These are phyloP conservation scores for Tenthredo amoena DNA, from an alignment of 2,888 invertebrate genomes.

Conservation along the genomic window DNA sequence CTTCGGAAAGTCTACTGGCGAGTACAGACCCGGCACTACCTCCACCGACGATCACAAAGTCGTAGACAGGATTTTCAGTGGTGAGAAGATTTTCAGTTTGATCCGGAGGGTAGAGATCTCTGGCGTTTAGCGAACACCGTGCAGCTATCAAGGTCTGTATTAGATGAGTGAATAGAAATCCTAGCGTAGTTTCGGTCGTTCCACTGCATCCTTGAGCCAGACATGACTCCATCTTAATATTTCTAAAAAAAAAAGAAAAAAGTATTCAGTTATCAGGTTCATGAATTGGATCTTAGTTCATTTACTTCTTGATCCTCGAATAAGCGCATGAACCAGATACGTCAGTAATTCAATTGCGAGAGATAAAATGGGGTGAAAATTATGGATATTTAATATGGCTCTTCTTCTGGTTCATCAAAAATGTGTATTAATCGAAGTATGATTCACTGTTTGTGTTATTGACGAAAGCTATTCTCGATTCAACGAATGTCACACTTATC, in stretches of 20 bases:
- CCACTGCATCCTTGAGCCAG: constrained; percentile 60
- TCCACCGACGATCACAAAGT: constrained; percentile 76
- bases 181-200: constrained; percentile 72
- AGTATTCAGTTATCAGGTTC: background rate
- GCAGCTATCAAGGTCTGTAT: constrained; percentile 82
- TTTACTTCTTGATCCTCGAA: background rate
- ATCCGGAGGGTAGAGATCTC: constrained; percentile 82
- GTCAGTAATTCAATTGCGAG: background rate
- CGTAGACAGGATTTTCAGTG: constrained; percentile 69
- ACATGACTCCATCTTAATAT: constrained; percentile 66
- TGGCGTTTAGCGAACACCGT: constrained; percentile 81
- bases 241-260: background rate
- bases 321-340: background rate
- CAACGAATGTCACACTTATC: background rate
- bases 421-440: background rate
- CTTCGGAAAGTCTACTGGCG: constrained; percentile 79
- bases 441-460: background rate
- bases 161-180: constrained; percentile 81
- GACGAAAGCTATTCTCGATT: background rate
- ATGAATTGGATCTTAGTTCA: background rate
- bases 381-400: background rate
- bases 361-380: background rate
- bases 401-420: background rate
- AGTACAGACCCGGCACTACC: constrained; percentile 80
- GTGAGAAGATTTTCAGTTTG: constrained; percentile 76